phyloP scores from a whole-genome alignment of 2,113 vertebrate genomes.

The Thomomys bottae region DNA sequence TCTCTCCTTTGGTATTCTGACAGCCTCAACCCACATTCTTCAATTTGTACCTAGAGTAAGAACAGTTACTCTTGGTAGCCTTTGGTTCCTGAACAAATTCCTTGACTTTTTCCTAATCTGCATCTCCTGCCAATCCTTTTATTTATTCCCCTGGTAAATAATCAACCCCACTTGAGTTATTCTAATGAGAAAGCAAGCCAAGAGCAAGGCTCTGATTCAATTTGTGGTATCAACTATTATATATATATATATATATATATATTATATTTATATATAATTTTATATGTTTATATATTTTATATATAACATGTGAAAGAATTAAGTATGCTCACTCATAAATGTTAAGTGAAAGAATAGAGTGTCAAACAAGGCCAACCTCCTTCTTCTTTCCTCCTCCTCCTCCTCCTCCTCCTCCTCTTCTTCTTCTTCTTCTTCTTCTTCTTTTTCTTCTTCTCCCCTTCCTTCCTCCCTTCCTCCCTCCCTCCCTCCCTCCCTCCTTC shows the following conservation, averaged over 20 bases:
- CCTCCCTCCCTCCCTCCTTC: too few relatives aligned
- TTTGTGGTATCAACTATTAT: too few relatives aligned
- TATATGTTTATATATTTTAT: background rate
- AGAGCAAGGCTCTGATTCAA: too few relatives aligned
- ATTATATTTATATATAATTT: background rate
- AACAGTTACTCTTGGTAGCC: background rate
- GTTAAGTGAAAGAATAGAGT: background rate
- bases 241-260: background rate
- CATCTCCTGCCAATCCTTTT: background rate
- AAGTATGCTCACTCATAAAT: background rate
- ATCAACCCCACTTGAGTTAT: background rate
- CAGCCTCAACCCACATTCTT: background rate
- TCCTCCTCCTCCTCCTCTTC: too few relatives aligned
- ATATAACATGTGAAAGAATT: background rate
- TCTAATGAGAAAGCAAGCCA: too few relatives aligned
- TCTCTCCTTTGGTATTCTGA: slow-evolving; percentile 1
- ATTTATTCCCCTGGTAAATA: background rate
- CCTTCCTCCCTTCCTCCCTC: too few relatives aligned
- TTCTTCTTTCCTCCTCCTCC: too few relatives aligned
- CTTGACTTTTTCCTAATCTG: background rate
- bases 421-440: too few relatives aligned
- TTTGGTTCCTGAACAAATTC: background rate
- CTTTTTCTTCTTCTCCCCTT: too few relatives aligned
- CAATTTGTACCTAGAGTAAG: background rate
- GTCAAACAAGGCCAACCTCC: slow-evolving; percentile 11